phyloP scores from a whole-genome alignment of 1,140 invertebrate genomes.

The Drosophila kikkawai region DNA sequence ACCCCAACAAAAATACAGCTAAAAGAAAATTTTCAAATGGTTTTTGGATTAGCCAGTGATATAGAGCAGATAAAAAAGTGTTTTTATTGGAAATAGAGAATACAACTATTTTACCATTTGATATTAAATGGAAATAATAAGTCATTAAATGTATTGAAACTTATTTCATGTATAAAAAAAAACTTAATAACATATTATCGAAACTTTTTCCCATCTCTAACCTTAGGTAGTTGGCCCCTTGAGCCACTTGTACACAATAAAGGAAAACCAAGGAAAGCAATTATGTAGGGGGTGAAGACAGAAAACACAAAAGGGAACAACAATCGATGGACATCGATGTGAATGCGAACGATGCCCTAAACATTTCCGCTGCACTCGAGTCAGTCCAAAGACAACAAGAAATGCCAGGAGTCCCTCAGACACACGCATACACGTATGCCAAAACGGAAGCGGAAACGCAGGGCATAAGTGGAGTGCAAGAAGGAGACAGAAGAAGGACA shows the following conservation, averaged over 20 bases:
- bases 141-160: neutral
- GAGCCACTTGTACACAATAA: conserved; percentile 27
- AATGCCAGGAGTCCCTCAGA: conserved; percentile 13
- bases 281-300: conserved; percentile 19
- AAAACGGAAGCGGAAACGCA: conserved; percentile 47
- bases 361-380: conserved; percentile 52
- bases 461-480: conserved; percentile 33
- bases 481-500: conserved; percentile 27
- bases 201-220: neutral
- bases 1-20: conserved; percentile 21
- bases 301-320: conserved; percentile 26
- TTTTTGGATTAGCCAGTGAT: conserved; percentile 16
- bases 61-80: no score
- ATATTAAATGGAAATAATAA: neutral
- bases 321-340: conserved; percentile 41
- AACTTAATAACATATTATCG: neutral
- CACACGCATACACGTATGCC: conserved; percentile 2
- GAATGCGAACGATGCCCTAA: conserved; percentile 49
- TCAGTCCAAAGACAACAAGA: conserved; percentile 41
- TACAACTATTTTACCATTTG: neutral
- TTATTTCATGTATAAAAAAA: neutral
- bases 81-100: neutral
- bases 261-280: conserved; percentile 32
- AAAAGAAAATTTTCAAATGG: conserved; percentile 33
- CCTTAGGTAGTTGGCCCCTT: conserved; percentile 18